These are phyloP conservation scores for Polypterus bichir DNA, from an alignment of 2,113 vertebrate species.

Conservation along the genomic window DNA sequence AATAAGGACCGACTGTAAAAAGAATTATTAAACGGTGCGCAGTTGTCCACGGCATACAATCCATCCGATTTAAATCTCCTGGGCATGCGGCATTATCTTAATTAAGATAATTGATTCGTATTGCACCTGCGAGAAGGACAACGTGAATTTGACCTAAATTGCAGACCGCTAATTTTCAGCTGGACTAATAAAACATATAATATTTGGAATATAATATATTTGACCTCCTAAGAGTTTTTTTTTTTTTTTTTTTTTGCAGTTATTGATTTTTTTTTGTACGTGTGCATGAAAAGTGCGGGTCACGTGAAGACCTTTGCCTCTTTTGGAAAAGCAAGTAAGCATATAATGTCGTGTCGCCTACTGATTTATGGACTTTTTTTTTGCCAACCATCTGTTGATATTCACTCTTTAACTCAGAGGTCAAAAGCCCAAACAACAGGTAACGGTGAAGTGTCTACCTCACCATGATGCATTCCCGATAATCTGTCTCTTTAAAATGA, in stretches of 20 bases:
- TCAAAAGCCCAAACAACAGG: conserved; percentile 15
- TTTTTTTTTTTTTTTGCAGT: no score
- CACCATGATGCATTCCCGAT: conserved; percentile 2
- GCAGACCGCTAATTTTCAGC: conserved; percentile 39
- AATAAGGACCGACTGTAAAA: no score
- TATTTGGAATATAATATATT: no score
- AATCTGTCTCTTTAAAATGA: conserved; percentile 23
- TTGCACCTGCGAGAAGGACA: conserved; percentile 62
- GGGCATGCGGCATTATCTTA: conserved; percentile 62
- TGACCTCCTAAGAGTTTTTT: no score
- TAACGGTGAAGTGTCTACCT: conserved; percentile 24
- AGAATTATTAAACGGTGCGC: conserved; percentile 27
- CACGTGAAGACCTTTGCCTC: no score
- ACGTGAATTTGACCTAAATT: conserved; percentile 41
- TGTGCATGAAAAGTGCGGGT: no score
- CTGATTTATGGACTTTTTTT: no score
- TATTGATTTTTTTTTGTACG: no score
- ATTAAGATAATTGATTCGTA: conserved; percentile 79
- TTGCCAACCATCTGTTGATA: conserved; percentile 21
- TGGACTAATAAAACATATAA: no score
- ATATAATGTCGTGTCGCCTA: no score
- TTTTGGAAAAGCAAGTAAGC: no score
- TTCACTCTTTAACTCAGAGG: conserved; percentile 7
- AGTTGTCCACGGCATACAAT: conserved; percentile 41
- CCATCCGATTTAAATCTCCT: conserved; percentile 46